A percentile compares a stretch with the other conserved stretches of the same genome.
These are phyloP conservation scores for Temnothorax curvispinosus DNA, from an alignment of 1,140 invertebrate species.

Conservation along the genomic window DNA sequence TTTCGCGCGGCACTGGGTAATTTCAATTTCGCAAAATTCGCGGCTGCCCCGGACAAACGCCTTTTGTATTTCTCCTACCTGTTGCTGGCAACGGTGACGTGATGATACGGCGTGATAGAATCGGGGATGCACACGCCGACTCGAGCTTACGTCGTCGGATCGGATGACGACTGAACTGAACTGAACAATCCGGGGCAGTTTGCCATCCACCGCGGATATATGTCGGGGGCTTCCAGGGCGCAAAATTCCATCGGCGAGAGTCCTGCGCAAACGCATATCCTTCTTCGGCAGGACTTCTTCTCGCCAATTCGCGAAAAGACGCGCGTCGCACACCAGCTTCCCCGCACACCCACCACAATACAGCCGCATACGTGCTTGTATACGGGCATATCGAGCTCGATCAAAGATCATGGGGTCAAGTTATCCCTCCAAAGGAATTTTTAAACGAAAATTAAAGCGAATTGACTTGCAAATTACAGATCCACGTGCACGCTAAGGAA, in stretches of 20 bases:
- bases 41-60: not conserved
- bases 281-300: constrained; percentile 59
- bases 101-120: constrained; percentile 33
- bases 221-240: constrained; percentile 63
- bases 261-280: constrained; percentile 72
- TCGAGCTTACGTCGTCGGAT: constrained; percentile 60
- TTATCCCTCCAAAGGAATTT: constrained; percentile 5
- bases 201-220: constrained; percentile 56
- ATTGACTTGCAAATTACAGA: constrained; percentile 31
- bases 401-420: constrained; percentile 1
- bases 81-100: constrained; percentile 64
- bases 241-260: constrained; percentile 60
- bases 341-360: not conserved
- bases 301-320: constrained; percentile 54
- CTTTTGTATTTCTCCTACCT: constrained; percentile 64
- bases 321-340: not conserved
- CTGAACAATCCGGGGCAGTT: constrained; percentile 64
- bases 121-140: not conserved
- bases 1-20: constrained; percentile 21
- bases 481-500: not conserved
- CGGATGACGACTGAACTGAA: constrained; percentile 65
- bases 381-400: not conserved
- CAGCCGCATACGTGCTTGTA: constrained; percentile 37
- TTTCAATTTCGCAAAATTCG: constrained; percentile 44
- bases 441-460: constrained; percentile 7